Conservation (phyloP, 2,113 vertebrate genomes). For the Strix uralensis region DNA sequence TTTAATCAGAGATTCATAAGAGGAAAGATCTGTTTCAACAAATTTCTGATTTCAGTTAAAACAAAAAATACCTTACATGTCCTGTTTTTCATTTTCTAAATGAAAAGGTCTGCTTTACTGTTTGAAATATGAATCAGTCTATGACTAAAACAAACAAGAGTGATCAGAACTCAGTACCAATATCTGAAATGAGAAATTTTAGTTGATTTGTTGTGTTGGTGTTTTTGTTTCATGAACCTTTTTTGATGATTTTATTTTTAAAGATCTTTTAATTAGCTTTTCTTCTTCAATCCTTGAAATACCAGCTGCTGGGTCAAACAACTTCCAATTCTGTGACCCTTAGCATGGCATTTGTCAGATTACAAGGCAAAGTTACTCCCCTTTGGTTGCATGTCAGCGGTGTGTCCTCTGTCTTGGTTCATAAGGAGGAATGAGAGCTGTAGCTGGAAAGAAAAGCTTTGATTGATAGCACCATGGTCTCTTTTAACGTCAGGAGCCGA, state of each 20-base stretch:
- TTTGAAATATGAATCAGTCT: neutral
- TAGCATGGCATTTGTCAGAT: neutral
- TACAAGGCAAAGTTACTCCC: neutral
- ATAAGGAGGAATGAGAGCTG: neutral
- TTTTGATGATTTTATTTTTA: neutral
- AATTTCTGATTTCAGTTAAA: neutral
- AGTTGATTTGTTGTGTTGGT: neutral
- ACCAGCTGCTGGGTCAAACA: neutral
- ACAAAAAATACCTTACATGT: neutral
- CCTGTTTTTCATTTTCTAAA: neutral
- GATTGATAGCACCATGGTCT: neutral
- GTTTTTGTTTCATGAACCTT: neutral
- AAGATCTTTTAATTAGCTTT: neutral
- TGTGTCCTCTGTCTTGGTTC: accelerated
- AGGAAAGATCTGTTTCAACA: neutral
- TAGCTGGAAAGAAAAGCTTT: neutral
- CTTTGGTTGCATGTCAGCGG: neutral
- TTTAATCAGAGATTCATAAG: neutral
- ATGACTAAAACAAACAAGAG: neutral
- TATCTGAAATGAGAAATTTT: neutral
- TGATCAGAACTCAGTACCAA: neutral
- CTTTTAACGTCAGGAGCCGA: neutral
- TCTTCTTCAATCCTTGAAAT: neutral
- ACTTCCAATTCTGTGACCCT: neutral
- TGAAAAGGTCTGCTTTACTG: neutral